Conservation (phyloP, 2,888 invertebrate species). For the Nomada ruficornis region DNA sequence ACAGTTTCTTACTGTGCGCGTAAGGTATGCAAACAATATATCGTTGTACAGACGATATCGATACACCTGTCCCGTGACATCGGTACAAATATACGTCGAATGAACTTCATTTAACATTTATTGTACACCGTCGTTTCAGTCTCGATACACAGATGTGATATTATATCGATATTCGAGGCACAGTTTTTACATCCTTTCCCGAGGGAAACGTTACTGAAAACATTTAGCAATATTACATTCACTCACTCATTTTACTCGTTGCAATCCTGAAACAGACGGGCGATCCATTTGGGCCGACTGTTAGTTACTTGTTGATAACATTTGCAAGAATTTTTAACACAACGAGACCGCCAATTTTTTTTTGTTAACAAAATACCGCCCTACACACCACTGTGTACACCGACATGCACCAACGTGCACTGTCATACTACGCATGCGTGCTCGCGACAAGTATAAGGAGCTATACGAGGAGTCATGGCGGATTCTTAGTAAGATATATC, state of each 20-base stretch:
- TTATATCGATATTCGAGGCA: slow-evolving; percentile 44
- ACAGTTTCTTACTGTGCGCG: slow-evolving; percentile 54
- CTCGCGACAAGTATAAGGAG: slow-evolving; percentile 44
- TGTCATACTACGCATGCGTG: slow-evolving; percentile 58
- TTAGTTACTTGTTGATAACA: slow-evolving; percentile 43
- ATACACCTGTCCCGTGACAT: slow-evolving; percentile 39
- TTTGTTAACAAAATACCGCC: slow-evolving; percentile 64
- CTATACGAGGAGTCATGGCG: slow-evolving; percentile 58
- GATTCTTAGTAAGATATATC: slow-evolving; percentile 54
- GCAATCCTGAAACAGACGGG: slow-evolving; percentile 14
- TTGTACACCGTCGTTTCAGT: background rate
- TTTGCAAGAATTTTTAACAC: slow-evolving; percentile 59
- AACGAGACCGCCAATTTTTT: slow-evolving; percentile 68
- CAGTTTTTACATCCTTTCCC: slow-evolving; percentile 54
- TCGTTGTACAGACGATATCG: slow-evolving; percentile 41
- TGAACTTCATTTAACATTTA: slow-evolving; percentile 19
- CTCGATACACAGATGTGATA: slow-evolving; percentile 37
- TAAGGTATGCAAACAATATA: slow-evolving; percentile 60
- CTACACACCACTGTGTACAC: slow-evolving; percentile 65
- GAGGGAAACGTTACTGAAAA: slow-evolving; percentile 63
- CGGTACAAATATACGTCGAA: slow-evolving; percentile 5
- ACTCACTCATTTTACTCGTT: slow-evolving; percentile 58
- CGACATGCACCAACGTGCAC: slow-evolving; percentile 64
- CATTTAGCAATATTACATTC: slow-evolving; percentile 49
- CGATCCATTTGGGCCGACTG: slow-evolving; percentile 39